Evolutionary conservation across 92 coral and sea anemone species (phyloP), one percentile per base, ranked within the genome.

Genomic region (Desmophyllum pertusum): DNA sequence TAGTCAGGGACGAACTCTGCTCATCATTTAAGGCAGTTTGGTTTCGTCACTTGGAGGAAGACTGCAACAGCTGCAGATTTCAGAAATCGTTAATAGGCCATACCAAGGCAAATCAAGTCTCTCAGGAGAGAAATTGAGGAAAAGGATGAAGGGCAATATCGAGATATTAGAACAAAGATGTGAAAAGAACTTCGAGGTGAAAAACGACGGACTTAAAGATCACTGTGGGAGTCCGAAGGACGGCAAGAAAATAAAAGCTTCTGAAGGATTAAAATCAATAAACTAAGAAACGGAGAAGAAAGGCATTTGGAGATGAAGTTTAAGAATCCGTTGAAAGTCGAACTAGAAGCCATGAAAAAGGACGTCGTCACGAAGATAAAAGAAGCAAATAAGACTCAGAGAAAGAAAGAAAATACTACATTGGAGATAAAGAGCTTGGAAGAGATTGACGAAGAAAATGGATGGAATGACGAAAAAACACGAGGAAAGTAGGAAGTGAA

Each of bases 251-350:
- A 88, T 84, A 21, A 84, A 88, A 40, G 48, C 37, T 7, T n/a
- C 64, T 88, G 18, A 78, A 61, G 81, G 82, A 23, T 5, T n/a
- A 82, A 86, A 37, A 75, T 89, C 77, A 68, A 79, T 30, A 84
- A 73, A 53, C 59, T 84, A 50, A n/a, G 89, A 89, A 30, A 73
- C 37, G n/a, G 89, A 89, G 53, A 85, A 85, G 75, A 80, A 64
- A 48, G 62, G 51, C 2, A n/a, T n/a, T 70, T 88, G 33, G 81
- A 88, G 51, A 86, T 50, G 17, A 77, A 85, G n/a, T 57, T 25
- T 89, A 42, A 76, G 48, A 38, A n/a, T 30, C 70, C 15, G 83
- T 89, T 17, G 61, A 83, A 43, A 78, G 21, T n/a, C 68, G 82
- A 84, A 70, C 48, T 84, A 29, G 65, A 77, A 38, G 84, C 75